Base-by-base conservation (phyloP, 53 echinoderm and acorn worm species). In the Arbacia lixula region DNA sequence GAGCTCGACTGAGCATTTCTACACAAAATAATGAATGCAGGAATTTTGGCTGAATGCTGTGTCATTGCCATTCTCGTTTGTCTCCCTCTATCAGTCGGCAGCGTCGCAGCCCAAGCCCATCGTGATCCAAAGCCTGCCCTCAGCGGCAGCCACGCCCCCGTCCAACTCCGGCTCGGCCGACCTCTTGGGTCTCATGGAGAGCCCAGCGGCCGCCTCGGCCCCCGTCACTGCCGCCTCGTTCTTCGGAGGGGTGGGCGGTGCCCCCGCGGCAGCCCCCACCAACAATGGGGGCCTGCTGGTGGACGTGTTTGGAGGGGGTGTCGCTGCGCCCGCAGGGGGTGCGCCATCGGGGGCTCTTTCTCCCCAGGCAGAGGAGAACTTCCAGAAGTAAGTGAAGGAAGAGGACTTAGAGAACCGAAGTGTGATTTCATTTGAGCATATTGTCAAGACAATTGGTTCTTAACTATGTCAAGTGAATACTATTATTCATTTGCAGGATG, bases 291-390 rank as follows among this genome's bases (percentile, higher is more conserved):
- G 66, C n/a, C 82, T 83, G 3, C 78, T 95, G 16, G 87, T 95
- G 16, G 95, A 95, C 30, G 84, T 95, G 68, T 95, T 95, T 57
- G 92, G 86, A n/a, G n/a, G 81, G 16, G 65, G 42, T 36, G 19
- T 27, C 12, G 85, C 37, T 0, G 36, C 46, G 17, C 63, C 62
- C 0, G 33, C 41, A 11, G 50, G 43, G n/a, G 65, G 65, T 25
- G 68, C 61, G 1, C 72, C 49, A 1, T 72, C 86, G 39, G 60
- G 55, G 56, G 36, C 80, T 33, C 68, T 95, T 58, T 25, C 93
- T 12, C 61, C 90, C 2, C 89, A 87, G 22, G 93, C 96, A 1
- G 96, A 98, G 72, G 98, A 93, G 51, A 96, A 92, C 60, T 96
- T 84, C 72, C 75, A 27, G 34, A 96, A 93, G 96, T 95, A 21